Percentiles rank a stretch among this genome's conserved stretches.
These are phyloP conservation scores for Illadopsis cleaveri DNA, from an alignment of 2,113 vertebrate genomes.

Conservation along the genomic window DNA sequence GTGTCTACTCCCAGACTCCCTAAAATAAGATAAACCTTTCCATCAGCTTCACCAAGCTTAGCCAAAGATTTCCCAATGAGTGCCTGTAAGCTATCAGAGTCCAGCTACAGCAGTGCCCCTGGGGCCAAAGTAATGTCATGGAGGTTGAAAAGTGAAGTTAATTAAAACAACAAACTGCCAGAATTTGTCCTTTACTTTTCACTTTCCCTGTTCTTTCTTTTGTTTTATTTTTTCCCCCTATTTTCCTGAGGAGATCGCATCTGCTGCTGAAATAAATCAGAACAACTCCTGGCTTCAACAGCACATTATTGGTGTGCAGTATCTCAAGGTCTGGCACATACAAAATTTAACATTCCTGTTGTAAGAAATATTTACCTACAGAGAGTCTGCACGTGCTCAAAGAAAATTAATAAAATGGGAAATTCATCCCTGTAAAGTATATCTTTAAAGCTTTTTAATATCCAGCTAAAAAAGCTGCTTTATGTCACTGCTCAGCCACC, in stretches of 20 bases:
- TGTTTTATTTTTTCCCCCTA: accelerated
- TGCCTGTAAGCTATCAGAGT: background rate
- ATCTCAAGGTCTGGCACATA: background rate
- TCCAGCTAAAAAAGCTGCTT: background rate
- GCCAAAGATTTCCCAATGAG: background rate
- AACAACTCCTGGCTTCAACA: background rate
- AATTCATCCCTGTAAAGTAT: background rate
- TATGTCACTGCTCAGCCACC: background rate
- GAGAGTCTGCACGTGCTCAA: background rate
- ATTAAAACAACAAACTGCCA: background rate
- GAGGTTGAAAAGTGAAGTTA: background rate
- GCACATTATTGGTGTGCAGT: background rate
- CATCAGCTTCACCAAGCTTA: background rate
- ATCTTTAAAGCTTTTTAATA: background rate
- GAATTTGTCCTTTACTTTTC: background rate
- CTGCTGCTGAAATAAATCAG: background rate
- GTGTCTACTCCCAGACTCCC: background rate
- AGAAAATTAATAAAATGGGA: background rate
- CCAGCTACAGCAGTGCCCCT: background rate
- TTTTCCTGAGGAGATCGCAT: accelerated
- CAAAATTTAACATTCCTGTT: background rate
- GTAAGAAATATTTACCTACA: background rate
- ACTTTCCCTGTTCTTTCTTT: background rate
- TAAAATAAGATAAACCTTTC: background rate
- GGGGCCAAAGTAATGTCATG: background rate